Evolutionary conservation across 2,797 vertebrate species (phyloP), one percentile per base, ranked within the genome.

Genomic region (Darevskia mixta): DNA sequence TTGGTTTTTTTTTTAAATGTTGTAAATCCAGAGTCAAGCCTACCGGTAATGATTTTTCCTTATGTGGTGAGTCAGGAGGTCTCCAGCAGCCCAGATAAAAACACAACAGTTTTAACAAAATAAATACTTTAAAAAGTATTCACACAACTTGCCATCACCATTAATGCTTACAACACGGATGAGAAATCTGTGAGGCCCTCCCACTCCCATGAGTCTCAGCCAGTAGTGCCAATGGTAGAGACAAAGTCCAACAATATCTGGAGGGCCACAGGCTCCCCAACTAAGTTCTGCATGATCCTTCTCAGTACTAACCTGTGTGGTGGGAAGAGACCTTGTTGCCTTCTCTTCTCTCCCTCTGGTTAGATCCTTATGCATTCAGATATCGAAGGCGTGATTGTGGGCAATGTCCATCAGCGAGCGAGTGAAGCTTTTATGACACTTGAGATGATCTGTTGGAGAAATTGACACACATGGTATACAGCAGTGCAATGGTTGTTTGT

Each of bases 271-370:
- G 27, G 9, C 27, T 69, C 27, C 66, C 66, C n/a, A 55, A 45
- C 27, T 41, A 5, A 64, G 27, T 29, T 55, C 32, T 38, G 64
- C 8, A 75, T 11, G 32, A n/a, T 3, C 38, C 6, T 89, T 89
- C 69, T 86, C 7, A 10, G 5, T 89, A 92, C 87, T 89, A 91
- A 95, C 90, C 90, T 94, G 88, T 69, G 64, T 18, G 43, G 85
- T 88, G 4, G 79, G 13, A 29, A 27, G 35, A 64, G 64, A 79
- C 87, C 91, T 78, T 88, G 58, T n/a, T 88, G 87, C 1, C 0
- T 1, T 76, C 45, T 89, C 77, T 86, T 89, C 69, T 89, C 43
- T 85, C 71, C 25, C 25, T 80, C n/a, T 92, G 0, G 38, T 61
- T 79, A 78, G 41, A 6, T 75, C 25, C 45, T 91, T 81, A 49